Conservation (phyloP, 2,888 invertebrate genomes). For the Portevinia maculata region DNA sequence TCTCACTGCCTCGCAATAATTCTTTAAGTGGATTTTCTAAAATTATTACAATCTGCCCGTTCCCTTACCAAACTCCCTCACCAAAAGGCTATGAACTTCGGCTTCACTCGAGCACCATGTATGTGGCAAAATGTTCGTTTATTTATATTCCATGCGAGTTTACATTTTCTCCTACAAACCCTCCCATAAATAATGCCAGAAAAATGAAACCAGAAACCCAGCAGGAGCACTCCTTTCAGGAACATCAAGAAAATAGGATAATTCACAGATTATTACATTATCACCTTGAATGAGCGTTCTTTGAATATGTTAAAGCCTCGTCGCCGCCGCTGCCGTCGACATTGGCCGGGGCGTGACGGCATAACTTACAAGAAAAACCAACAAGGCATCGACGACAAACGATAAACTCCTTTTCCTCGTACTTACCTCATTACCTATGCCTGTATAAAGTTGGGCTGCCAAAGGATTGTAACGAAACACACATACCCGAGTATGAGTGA, state of each 20-base stretch:
- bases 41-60: constrained; percentile 62
- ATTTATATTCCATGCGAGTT: constrained; percentile 72
- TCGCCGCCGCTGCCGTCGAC: constrained; percentile 41
- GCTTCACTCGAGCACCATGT: constrained; percentile 26
- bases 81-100: constrained; percentile 11
- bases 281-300: constrained; percentile 73
- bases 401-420: constrained; percentile 27
- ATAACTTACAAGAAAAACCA: neutral
- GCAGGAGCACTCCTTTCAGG: constrained; percentile 54
- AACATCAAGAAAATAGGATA: constrained; percentile 74
- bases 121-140: constrained; percentile 63
- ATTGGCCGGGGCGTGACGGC: constrained; percentile 34
- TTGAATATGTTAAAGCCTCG: constrained; percentile 69
- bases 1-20: constrained; percentile 57
- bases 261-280: constrained; percentile 75
- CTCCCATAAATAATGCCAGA: neutral
- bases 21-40: constrained; percentile 73
- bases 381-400: constrained; percentile 32
- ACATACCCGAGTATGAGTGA: neutral
- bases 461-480: constrained; percentile 33
- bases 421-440: constrained; percentile 50
- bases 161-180: constrained; percentile 35
- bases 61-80: neutral
- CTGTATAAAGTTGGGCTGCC: constrained; percentile 16
- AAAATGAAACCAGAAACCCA: constrained; percentile 44